A percentile compares a stretch with the other conserved stretches of the same genome.
These are phyloP conservation scores for Conistra vaccinii DNA, from an alignment of 2,888 invertebrate species.

Conservation along the genomic window DNA sequence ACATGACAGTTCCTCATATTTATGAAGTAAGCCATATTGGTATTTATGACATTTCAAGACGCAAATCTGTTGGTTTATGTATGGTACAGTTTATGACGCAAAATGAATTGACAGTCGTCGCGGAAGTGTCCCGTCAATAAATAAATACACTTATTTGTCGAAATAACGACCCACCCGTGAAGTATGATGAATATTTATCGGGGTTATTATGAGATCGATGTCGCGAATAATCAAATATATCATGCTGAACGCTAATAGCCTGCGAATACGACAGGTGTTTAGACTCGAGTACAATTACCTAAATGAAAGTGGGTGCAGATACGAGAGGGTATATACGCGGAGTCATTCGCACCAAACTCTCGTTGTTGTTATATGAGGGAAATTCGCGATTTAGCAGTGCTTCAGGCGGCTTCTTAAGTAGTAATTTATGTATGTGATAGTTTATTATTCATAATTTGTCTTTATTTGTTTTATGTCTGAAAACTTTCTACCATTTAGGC, in stretches of 20 bases:
- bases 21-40: constrained; percentile 45
- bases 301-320: constrained; percentile 58
- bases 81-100: constrained; percentile 11
- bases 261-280: constrained; percentile 36
- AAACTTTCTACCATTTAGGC: constrained; percentile 16
- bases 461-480: constrained; percentile 11
- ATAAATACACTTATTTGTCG: constrained; percentile 32
- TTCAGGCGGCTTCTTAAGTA: constrained; percentile 1
- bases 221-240: constrained; percentile 37
- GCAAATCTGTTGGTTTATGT: constrained; percentile 45
- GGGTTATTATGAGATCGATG: constrained; percentile 14
- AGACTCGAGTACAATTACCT: constrained; percentile 49
- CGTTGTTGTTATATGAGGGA: constrained; percentile 34
- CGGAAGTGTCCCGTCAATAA: constrained; percentile 46
- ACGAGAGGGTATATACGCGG: constrained; percentile 32
- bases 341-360: constrained; percentile 55
- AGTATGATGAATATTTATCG: constrained; percentile 37
- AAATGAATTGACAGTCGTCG: constrained; percentile 10
- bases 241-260: constrained; percentile 34
- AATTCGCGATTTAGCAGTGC: constrained; percentile 28
- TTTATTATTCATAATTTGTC: constrained; percentile 16
- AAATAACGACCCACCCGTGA: constrained; percentile 18
- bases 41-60: constrained; percentile 34
- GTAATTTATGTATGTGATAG: constrained; percentile 27
- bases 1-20: constrained; percentile 39